These are phyloP conservation scores for Lepus timidus DNA, from an alignment of 2,113 vertebrate genomes.

Conservation along the genomic window DNA sequence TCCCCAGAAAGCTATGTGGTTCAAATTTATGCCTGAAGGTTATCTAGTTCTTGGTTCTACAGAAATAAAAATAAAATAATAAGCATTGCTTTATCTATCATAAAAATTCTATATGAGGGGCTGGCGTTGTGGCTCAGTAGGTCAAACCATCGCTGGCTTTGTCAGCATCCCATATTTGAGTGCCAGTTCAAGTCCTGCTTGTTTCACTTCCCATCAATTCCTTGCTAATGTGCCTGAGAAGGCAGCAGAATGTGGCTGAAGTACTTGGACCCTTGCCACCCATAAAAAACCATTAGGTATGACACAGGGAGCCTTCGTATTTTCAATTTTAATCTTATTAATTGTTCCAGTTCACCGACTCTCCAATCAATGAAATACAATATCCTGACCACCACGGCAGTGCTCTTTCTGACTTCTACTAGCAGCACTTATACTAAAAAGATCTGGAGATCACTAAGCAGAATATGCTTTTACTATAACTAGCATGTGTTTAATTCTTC, in stretches of 20 bases:
- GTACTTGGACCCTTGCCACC: too few relatives aligned
- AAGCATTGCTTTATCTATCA: not conserved
- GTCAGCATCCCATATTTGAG: too few relatives aligned
- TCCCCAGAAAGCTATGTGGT: not conserved
- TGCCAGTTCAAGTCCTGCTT: too few relatives aligned
- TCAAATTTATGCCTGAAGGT: not conserved
- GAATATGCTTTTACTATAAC: conserved; percentile 32
- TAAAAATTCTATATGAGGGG: conserved; percentile 10
- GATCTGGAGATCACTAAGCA: conserved; percentile 32
- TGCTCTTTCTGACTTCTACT: conserved; percentile 27
- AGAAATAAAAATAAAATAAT: not conserved
- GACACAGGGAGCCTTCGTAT: not conserved
- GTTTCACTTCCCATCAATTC: too few relatives aligned
- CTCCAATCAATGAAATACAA: conserved; percentile 52
- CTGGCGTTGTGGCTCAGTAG: not conserved
- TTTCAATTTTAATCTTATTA: not conserved
- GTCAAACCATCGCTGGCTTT: too few relatives aligned
- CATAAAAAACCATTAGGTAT: not conserved
- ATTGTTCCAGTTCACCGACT: not conserved
- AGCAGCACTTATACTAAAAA: conserved; percentile 8
- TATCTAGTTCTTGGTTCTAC: not conserved
- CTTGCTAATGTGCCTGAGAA: too few relatives aligned
- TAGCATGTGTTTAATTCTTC: not conserved
- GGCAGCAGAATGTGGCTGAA: too few relatives aligned
- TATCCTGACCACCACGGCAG: conserved; percentile 10